Percentiles rank a stretch among this genome's conserved stretches.
phyloP scores from a whole-genome alignment of 2,797 vertebrate genomes.

The Xenentodon cancila region DNA sequence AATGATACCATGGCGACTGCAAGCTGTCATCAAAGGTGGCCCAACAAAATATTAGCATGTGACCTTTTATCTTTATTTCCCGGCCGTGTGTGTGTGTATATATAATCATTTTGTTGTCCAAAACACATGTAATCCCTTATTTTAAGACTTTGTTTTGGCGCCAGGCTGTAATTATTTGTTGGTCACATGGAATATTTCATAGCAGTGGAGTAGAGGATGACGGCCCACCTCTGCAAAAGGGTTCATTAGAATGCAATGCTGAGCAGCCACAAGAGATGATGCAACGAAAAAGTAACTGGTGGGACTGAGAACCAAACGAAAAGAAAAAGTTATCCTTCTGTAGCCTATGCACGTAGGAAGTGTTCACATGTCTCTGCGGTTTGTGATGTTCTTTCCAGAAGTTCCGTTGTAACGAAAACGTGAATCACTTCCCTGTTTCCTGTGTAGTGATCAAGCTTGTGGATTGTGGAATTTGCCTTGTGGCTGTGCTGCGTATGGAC shows the following conservation, averaged over 20 bases:
- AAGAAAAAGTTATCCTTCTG: neutral
- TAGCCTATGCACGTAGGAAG: neutral
- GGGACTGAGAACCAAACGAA: neutral
- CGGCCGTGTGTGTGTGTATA: no score
- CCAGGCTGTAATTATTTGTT: constrained; percentile 23
- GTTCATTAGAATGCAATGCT: neutral
- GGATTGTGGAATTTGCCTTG: constrained; percentile 3
- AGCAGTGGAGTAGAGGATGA: neutral
- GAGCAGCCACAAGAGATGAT: neutral
- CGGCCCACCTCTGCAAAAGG: neutral
- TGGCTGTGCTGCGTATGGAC: neutral
- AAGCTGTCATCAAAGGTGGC: no score
- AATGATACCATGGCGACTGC: no score
- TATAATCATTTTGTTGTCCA: no score
- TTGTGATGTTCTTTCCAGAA: constrained; percentile 7
- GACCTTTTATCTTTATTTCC: no score
- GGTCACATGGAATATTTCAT: constrained; percentile 4
- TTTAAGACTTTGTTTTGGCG: neutral
- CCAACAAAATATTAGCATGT: no score
- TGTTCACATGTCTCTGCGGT: constrained; percentile 5
- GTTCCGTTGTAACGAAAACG: constrained; percentile 2
- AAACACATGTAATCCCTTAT: neutral
- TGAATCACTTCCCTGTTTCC: constrained; percentile 21
- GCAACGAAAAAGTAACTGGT: neutral
- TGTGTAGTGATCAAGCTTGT: constrained; percentile 4